Percentiles rank a stretch among this genome's conserved stretches.
Conservation (phyloP, 1,140 invertebrate genomes). For the Caerostris darwini region DNA sequence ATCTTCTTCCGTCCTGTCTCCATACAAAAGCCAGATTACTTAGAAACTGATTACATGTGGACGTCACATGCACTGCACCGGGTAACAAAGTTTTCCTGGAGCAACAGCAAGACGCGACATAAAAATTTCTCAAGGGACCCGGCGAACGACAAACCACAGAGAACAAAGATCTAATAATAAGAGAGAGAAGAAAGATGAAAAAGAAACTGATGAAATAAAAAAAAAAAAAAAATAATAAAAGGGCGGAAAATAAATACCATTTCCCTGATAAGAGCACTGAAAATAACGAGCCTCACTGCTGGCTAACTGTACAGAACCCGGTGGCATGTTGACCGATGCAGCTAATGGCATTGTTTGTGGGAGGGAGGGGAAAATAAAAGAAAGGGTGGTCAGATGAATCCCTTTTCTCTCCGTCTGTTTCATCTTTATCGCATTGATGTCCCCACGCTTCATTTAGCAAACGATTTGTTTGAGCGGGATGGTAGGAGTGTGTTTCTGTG, state of each 20-base stretch:
- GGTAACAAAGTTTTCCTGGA: not conserved
- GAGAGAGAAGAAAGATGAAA: no score
- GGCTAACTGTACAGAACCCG: not conserved
- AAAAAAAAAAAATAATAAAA: not conserved
- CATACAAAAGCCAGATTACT: no score
- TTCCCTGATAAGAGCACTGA: slow-evolving; percentile 36
- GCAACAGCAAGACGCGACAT: not conserved
- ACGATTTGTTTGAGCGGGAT: slow-evolving; percentile 10
- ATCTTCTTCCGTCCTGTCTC: no score
- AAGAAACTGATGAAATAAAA: no score
- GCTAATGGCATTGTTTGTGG: slow-evolving; percentile 42
- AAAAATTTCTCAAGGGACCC: slow-evolving; percentile 16
- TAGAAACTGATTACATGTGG: slow-evolving; percentile 25
- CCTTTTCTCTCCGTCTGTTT: not conserved
- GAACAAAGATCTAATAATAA: slow-evolving; percentile 24
- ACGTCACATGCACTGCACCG: not conserved
- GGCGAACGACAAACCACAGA: not conserved
- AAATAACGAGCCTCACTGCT: slow-evolving; percentile 8
- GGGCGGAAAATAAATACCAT: slow-evolving; percentile 40
- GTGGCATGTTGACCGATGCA: not conserved
- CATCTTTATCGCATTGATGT: not conserved
- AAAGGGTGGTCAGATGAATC: not conserved
- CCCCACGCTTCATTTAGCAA: slow-evolving; percentile 43
- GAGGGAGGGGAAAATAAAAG: not conserved
- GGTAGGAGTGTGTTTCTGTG: not conserved